Base-by-base conservation (phyloP, 2,888 invertebrate genomes). In the Cremastobaeus sp. region DNA sequence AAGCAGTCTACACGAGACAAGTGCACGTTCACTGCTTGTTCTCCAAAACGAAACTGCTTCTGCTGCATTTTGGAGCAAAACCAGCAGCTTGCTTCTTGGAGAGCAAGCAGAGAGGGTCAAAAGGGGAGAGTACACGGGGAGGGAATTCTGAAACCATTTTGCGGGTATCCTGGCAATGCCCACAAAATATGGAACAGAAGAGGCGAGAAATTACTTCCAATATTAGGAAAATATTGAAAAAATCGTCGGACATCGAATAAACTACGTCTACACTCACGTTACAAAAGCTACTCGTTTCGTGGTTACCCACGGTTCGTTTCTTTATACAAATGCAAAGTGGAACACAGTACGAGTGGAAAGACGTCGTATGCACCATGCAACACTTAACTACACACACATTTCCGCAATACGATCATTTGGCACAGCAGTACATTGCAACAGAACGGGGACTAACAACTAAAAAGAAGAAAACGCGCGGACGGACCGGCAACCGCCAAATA, bases 291-390 rank as follows among this genome's bases (percentile, higher is more conserved):
- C n/a, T n/a, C n/a, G n/a, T n/a, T n/a, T n/a, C n/a, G n/a, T n/a
- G n/a, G n/a, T n/a, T n/a, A n/a, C n/a, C n/a, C n/a, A n/a, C n/a
- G n/a, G n/a, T n/a, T n/a, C n/a, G n/a, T n/a, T n/a, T n/a, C 4
- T 54, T 34, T 28, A 30, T 32, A 20, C 28, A 64, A 72, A 62
- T 66, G 52, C 45, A 54, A 41, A 20, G 11, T 50, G 66, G 45
- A 74, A 69, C 69, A 75, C 48, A 59, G 35, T 30, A 43, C 57
- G 12, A 37, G 6, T 30, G 5, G 37, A 65, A 69, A 32, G 39
- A 60, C 32, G 25, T 35, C 52, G 37, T 52, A 62, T 55, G 55
- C 54, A 52, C 54, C 70, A 70, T 70, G 62, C 70, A 62, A 69
- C 54, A 55, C 25, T 20, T 6, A 48, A 41, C 54, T 47, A 55